A percentile compares a stretch with the other conserved stretches of the same genome.
Evolutionary conservation across 1,140 invertebrate species (phyloP).

Genomic region (Pseudoatta argentina): DNA sequence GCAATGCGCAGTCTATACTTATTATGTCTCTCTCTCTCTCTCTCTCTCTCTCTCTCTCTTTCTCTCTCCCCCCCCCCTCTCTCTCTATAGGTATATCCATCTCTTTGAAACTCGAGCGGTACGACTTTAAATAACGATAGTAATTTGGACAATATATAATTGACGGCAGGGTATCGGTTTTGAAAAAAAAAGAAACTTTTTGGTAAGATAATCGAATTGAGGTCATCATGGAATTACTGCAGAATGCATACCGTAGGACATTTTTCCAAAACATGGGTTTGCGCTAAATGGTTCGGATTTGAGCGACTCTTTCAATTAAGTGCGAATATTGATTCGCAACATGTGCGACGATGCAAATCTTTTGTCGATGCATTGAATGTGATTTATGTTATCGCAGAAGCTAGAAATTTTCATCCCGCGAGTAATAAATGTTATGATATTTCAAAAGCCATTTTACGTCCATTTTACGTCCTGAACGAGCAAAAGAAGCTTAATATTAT

Average conservation of each 20-base stretch:
- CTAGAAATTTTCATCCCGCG: neutral
- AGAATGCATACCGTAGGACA: neutral
- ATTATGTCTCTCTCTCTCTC: no score
- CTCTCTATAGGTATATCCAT: no score
- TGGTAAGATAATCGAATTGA: neutral
- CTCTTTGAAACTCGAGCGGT: neutral
- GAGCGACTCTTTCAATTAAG: neutral
- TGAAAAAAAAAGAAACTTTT: neutral
- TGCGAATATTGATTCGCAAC: no score
- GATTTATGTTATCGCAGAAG: constrained; percentile 7
- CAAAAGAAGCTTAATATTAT: constrained; percentile 29
- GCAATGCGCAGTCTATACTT: no score
- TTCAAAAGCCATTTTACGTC: neutral
- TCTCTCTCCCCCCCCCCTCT: no score
- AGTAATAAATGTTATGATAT: neutral
- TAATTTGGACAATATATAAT: neutral
- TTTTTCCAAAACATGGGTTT: constrained; percentile 6
- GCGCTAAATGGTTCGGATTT: neutral
- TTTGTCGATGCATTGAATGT: constrained; percentile 10
- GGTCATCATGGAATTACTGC: neutral
- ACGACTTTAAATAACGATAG: neutral
- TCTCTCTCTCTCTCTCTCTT: no score
- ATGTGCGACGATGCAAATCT: neutral
- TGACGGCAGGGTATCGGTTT: neutral
- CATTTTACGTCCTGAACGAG: neutral